A percentile compares a stretch with the other conserved stretches of the same genome.
Conservation (phyloP, 2,113 vertebrate species). For the Bubo scandiacus region DNA sequence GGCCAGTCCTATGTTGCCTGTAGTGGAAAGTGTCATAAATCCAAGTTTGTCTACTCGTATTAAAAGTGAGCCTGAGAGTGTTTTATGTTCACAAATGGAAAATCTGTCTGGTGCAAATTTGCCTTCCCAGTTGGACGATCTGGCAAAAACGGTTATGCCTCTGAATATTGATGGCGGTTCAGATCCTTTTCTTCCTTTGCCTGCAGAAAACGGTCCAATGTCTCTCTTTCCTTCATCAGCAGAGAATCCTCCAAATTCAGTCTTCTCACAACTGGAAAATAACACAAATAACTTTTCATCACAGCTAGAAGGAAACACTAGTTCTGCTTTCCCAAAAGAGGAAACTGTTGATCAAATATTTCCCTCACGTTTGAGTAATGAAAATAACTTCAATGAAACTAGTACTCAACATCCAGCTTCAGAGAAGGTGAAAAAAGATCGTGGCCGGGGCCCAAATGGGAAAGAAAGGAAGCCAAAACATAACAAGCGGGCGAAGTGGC, state of each 20-base stretch:
- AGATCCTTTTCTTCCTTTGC: slow-evolving; percentile 78
- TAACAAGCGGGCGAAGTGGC: slow-evolving; percentile 90
- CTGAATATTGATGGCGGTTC: slow-evolving; percentile 76
- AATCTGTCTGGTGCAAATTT: slow-evolving; percentile 71
- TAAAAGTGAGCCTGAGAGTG: slow-evolving; percentile 72
- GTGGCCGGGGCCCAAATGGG: slow-evolving; percentile 56
- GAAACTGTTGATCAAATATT: slow-evolving; percentile 71
- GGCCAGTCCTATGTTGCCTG: slow-evolving; percentile 79
- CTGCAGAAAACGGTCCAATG: slow-evolving; percentile 74
- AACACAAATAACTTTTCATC: slow-evolving; percentile 69
- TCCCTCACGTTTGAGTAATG: slow-evolving; percentile 56
- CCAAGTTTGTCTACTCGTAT: slow-evolving; percentile 71
- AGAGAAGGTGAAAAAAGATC: slow-evolving; percentile 67
- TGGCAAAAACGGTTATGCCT: slow-evolving; percentile 78
- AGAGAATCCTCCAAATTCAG: slow-evolving; percentile 68
- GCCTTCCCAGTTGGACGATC: slow-evolving; percentile 74
- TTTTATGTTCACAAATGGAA: slow-evolving; percentile 73
- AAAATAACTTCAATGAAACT: slow-evolving; percentile 64
- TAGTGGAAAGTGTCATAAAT: slow-evolving; percentile 75
- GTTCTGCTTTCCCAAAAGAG: slow-evolving; percentile 74
- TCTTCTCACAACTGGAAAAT: slow-evolving; percentile 80
- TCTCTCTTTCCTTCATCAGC: slow-evolving; percentile 76
- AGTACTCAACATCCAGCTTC: slow-evolving; percentile 44
- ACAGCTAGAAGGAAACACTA: slow-evolving; percentile 69
- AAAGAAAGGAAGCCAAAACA: slow-evolving; percentile 81